Conservation (phyloP, 2,888 invertebrate species). For the Amblyteles armatorius region DNA sequence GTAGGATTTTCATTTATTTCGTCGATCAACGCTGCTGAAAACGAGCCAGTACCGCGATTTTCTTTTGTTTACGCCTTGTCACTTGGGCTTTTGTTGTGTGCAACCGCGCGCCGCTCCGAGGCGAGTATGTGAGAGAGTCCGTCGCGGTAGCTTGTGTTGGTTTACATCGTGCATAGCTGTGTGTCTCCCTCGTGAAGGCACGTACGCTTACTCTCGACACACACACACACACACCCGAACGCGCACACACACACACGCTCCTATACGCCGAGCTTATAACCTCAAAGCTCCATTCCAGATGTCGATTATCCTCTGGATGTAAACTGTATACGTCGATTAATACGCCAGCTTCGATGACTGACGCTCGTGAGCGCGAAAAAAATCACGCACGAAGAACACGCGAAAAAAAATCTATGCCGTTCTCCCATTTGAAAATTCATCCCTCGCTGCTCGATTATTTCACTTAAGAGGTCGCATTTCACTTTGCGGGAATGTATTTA, state of each 20-base stretch:
- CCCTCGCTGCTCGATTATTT: neutral
- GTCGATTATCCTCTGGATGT: conserved; percentile 69
- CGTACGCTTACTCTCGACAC: conserved; percentile 63
- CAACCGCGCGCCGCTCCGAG: conserved; percentile 79
- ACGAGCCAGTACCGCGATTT: conserved; percentile 70
- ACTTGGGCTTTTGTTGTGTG: conserved; percentile 82
- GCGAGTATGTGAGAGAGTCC: conserved; percentile 69
- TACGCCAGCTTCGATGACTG: neutral
- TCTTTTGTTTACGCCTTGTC: conserved; percentile 84
- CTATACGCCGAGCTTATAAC: conserved; percentile 73
- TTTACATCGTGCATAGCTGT: conserved; percentile 54
- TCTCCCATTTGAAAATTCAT: neutral
- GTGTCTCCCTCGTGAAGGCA: conserved; percentile 64
- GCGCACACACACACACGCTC: conserved; percentile 29
- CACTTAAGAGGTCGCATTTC: neutral
- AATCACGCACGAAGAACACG: neutral
- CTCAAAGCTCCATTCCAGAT: conserved; percentile 80
- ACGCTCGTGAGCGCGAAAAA: neutral
- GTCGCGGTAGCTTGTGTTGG: conserved; percentile 72
- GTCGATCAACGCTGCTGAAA: conserved; percentile 56
- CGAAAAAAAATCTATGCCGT: neutral
- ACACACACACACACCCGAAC: conserved; percentile 4
- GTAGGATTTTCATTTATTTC: conserved; percentile 58
- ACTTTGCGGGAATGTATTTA: neutral
- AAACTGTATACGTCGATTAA: neutral